Evolutionary conservation across 2,797 vertebrate species (phyloP).

Genomic region (Leptatherina wallacei): DNA sequence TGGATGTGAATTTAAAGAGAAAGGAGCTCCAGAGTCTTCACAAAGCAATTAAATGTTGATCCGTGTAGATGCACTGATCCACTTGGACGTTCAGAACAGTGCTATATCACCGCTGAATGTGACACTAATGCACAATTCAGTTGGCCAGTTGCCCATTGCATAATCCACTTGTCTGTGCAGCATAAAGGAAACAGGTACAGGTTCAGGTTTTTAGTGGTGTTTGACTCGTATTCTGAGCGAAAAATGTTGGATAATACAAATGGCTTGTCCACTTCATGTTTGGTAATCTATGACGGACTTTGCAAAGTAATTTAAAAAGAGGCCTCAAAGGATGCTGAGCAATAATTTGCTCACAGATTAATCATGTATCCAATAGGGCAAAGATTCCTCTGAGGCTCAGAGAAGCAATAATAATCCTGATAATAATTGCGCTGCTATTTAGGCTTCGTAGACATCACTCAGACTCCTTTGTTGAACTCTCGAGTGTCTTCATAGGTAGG

Average conservation of each 20-base stretch:
- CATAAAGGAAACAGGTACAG: conserved; percentile 29
- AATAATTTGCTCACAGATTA: conserved; percentile 65
- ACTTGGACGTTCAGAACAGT: conserved; percentile 42
- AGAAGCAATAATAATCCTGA: conserved; percentile 59
- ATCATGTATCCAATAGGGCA: conserved; percentile 55
- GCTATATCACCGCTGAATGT: conserved; percentile 34
- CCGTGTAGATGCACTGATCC: conserved; percentile 42
- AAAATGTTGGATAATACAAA: conserved; percentile 25
- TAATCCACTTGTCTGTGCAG: conserved; percentile 56
- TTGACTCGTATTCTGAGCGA: conserved; percentile 19
- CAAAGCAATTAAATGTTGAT: conserved; percentile 53
- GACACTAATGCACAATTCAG: conserved; percentile 59
- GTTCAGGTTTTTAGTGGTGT: conserved; percentile 22
- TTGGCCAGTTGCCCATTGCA: conserved; percentile 39
- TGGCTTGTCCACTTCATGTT: conserved; percentile 11
- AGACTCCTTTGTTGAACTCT: conserved; percentile 28
- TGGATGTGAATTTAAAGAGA: conserved; percentile 47
- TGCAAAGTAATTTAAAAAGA: conserved; percentile 44
- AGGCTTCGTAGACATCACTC: conserved; percentile 18
- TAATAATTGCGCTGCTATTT: conserved; percentile 44
- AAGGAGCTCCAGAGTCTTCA: conserved; percentile 35
- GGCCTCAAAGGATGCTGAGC: conserved; percentile 36
- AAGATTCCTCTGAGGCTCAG: conserved; percentile 48
- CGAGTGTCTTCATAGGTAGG: conserved; percentile 22
- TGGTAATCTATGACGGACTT: conserved; percentile 25